Percentiles rank a stretch among this genome's conserved stretches.
Conservation (phyloP, 2,797 vertebrate genomes). For the Brachymystax lenok region DNA sequence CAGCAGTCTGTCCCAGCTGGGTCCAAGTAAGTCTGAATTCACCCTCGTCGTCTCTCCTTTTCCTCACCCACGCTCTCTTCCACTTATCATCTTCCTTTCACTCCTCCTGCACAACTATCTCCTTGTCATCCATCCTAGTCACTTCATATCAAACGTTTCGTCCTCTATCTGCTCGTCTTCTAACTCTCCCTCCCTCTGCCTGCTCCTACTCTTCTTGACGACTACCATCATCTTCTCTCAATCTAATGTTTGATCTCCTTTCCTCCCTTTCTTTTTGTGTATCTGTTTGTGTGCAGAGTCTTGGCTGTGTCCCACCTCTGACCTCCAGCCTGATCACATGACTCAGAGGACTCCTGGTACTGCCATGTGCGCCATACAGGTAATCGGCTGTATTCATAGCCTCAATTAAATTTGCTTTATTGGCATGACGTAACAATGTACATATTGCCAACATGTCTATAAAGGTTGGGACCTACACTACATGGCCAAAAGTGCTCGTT, state of each 20-base stretch:
- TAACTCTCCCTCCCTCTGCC: not conserved
- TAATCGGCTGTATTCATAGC: slow-evolving; percentile 31
- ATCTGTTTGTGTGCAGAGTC: slow-evolving; percentile 55
- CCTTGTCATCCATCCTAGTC: not conserved
- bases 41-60: not conserved
- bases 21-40: slow-evolving; percentile 53
- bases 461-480: not conserved
- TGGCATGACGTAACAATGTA: too few relatives aligned
- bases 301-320: slow-evolving; percentile 64
- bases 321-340: slow-evolving; percentile 53
- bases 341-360: slow-evolving; percentile 41
- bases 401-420: not conserved
- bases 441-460: not conserved
- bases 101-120: not conserved
- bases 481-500: too few relatives aligned
- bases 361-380: slow-evolving; percentile 79
- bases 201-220: not conserved
- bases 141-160: not conserved
- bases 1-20: slow-evolving; percentile 30
- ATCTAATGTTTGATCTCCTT: not conserved
- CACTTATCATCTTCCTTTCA: not conserved
- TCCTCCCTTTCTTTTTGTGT: not conserved
- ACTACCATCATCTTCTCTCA: not conserved
- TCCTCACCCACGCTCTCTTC: not conserved
- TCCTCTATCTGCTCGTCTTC: not conserved